Base-by-base conservation (phyloP, 2,113 vertebrate species). In the Mixornis gularis region DNA sequence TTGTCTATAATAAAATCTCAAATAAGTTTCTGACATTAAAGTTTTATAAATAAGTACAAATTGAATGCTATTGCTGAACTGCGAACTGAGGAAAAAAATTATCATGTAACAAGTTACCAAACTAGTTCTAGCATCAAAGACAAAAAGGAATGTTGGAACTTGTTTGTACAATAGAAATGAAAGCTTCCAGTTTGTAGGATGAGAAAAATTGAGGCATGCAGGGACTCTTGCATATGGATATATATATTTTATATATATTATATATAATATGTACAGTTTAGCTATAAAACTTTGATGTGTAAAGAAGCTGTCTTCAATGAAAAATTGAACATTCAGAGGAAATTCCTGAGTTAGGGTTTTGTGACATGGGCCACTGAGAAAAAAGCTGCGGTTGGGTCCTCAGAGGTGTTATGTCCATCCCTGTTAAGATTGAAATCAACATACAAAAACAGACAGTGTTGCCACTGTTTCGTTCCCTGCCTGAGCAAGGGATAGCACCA, bases 271-370 rank as follows among this genome's bases (percentile, higher is more conserved):
- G 96, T 98, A 99, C 98, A 99, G 98, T 98, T 98, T 98, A 98
- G 98, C 97, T 98, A 98, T 97, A 98, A 98, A 98, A 98, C 97
- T 98, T 98, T 98, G 97, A 96, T 98, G 97, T 98, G 97, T 98
- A 98, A 98, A 99, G 98, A 98, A 98, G 98, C 98, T 97, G 97
- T 98, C 97, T 99, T 98, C 98, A 97, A 98, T 99, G 98, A 99
- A 98, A 98, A 97, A 98, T 98, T 98, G 98, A 99, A 99, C 99
- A 99, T 99, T 99, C 99, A 99, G 98, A 99, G 98, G 97, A 98
- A 98, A 98, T 99, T 99, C 99, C 99, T 99, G 99, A 99, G 99
- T 99, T 99, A 98, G 98, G 98, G 97, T 98, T 98, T 98, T 98
- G 98, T 99, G 99, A 98, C 98, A 93, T 98, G 98, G 97, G 98